Base-by-base conservation (phyloP, 2,888 invertebrate species). In the Drosophila bunnanda region DNA sequence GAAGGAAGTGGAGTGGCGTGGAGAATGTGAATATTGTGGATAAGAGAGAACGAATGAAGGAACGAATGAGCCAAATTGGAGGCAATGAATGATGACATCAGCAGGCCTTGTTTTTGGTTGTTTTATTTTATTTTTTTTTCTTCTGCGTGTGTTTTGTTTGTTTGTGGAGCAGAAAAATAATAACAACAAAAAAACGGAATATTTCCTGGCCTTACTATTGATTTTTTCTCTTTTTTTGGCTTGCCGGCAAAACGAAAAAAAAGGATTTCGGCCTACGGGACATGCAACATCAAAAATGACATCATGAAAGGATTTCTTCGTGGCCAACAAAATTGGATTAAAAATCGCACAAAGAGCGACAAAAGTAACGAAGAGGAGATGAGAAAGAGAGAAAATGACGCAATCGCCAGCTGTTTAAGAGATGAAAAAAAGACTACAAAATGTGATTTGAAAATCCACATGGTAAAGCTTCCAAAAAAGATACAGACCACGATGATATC, bases 311-410 rank as follows among this genome's bases (percentile, higher is more conserved):
- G 64, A 60, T 60, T 65, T 64, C 25, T 28, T 60, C 41, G 50
- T 50, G 60, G 61, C 36, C 46, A 59, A 39, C 30, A 25, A 48
- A 50, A 59, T 64, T 60, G 64, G 64, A 60, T 60, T 65, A 60
- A 60, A 66, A 68, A 22, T 39, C 22, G 43, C 39, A 43, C 28
- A 39, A 38, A 30, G 43, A 44, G 28, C 48, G 15, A 10, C 53
- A 32, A 25, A 25, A 43, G 48, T 50, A 20, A 57, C 36, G 6
- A 41, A 41, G 46, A 12, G 15, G 36, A 28, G 38, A 15, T 52
- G 48, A 65, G 59, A 43, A 15, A 55, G 48, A 65, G 59, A 43
- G 39, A 52, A 70, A 74, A 77, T 79, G 79, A 79, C 79, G 79
- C 76, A 79, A 65, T 70, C 55, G 66, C 62, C 59, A 74, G 75